Evolutionary conservation across 2,888 invertebrate species (phyloP).

Genomic region (Baronia brevicornis): DNA sequence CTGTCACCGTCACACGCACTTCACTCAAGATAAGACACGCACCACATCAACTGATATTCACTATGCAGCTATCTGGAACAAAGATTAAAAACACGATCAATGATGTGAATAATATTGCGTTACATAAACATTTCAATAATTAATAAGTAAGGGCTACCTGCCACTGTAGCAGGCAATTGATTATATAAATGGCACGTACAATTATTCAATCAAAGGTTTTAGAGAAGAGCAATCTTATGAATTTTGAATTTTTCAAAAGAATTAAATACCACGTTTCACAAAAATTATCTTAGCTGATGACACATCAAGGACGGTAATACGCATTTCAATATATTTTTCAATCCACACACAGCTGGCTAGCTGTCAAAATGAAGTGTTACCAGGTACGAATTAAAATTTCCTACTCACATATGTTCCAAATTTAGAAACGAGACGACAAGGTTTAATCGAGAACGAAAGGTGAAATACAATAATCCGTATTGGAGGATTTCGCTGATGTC

Average conservation of each 20-base stretch:
- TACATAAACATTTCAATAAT: conserved; percentile 70
- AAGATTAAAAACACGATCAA: conserved; percentile 57
- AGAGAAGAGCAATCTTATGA: conserved; percentile 19
- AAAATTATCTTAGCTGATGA: conserved; percentile 64
- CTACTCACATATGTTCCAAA: not conserved
- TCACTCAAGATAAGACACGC: conserved; percentile 28
- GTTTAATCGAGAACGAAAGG: not conserved
- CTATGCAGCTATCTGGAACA: conserved; percentile 61
- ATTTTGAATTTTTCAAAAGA: conserved; percentile 25
- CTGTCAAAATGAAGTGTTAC: conserved; percentile 61
- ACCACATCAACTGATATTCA: conserved; percentile 37
- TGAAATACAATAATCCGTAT: no score
- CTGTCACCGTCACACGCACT: conserved; percentile 29
- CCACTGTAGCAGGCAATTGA: conserved; percentile 32
- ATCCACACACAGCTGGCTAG: conserved; percentile 65
- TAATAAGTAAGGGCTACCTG: conserved; percentile 43
- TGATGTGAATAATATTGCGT: conserved; percentile 58
- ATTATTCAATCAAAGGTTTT: conserved; percentile 1
- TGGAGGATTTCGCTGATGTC: no score
- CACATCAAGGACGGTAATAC: conserved; percentile 63
- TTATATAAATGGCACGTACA: not conserved
- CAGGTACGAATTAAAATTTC: conserved; percentile 22
- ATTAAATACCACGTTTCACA: conserved; percentile 45
- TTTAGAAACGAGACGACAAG: not conserved
- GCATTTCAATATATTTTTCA: conserved; percentile 63